A percentile compares a stretch with the other conserved stretches of the same genome.
phyloP scores from a whole-genome alignment of 2,888 invertebrate species.

The Brachypalpus laphriformis region DNA sequence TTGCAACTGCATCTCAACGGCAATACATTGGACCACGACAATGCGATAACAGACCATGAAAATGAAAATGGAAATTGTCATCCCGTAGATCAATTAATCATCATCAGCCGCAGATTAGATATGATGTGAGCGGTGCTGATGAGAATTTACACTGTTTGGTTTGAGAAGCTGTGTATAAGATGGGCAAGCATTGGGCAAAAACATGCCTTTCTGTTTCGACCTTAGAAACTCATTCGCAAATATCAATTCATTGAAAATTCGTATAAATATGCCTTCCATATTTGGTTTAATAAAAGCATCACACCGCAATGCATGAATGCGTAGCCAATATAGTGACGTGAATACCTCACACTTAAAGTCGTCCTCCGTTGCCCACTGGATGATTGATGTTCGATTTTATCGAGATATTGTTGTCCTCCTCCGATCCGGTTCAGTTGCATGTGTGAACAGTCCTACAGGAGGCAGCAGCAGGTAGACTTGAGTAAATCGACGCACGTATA shows the following conservation, averaged over 20 bases:
- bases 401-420: conserved; percentile 51
- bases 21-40: conserved; percentile 15
- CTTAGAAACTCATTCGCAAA: background rate
- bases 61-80: conserved; percentile 69
- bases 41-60: conserved; percentile 51
- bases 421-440: conserved; percentile 44
- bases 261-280: background rate
- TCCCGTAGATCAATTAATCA: conserved; percentile 67
- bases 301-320: too few relatives aligned
- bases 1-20: conserved; percentile 22
- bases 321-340: background rate
- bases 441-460: conserved; percentile 50
- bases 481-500: background rate
- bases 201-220: background rate
- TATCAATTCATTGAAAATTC: background rate
- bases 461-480: conserved; percentile 32
- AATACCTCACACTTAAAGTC: conserved; percentile 9
- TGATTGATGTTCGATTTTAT: conserved; percentile 61
- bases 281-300: background rate
- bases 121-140: conserved; percentile 49
- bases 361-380: conserved; percentile 14
- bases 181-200: background rate
- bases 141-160: conserved; percentile 29
- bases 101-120: conserved; percentile 57
- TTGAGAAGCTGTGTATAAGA: background rate